A percentile compares a stretch with the other conserved stretches of the same genome.
Evolutionary conservation across 2,888 invertebrate species (phyloP).

Genomic region (Galerucella calmariensis): DNA sequence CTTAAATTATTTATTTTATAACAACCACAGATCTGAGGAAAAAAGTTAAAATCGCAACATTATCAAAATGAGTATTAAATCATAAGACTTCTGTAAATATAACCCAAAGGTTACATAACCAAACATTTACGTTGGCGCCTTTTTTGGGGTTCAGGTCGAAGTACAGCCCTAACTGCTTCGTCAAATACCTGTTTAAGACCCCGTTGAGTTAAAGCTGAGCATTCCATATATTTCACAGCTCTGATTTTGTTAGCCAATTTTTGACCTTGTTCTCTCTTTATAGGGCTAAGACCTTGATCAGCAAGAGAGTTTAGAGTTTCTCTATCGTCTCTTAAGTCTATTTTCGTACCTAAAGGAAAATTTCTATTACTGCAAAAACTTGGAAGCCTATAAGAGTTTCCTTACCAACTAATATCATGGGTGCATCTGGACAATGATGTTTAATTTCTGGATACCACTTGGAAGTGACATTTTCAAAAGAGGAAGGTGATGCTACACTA

Average conservation of each 20-base stretch:
- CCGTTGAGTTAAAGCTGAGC: conserved; percentile 97
- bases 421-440: conserved; percentile 99
- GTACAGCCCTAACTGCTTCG: conserved; percentile 96
- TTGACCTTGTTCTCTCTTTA: conserved; percentile 97
- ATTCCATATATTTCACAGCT: conserved; percentile 99
- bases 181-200: conserved; percentile 99
- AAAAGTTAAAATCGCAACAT: conserved; percentile 20
- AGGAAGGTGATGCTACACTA: conserved; percentile 98
- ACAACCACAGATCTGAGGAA: conserved; percentile 6
- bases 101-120: conserved; percentile 59
- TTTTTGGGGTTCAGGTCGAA: conserved; percentile 96
- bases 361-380: not conserved
- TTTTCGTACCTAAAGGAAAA: conserved; percentile 85
- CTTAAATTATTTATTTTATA: not conserved
- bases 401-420: conserved; percentile 97
- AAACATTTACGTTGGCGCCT: conserved; percentile 91
- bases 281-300: conserved; percentile 94
- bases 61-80: conserved; percentile 18
- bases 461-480: conserved; percentile 98
- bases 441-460: conserved; percentile 99
- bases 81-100: conserved; percentile 12
- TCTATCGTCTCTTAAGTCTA: conserved; percentile 97
- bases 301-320: conserved; percentile 92
- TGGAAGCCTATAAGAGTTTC: not conserved
- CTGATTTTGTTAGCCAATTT: conserved; percentile 98